phyloP scores from a whole-genome alignment of 2,113 vertebrate species.

The Gambusia affinis region DNA sequence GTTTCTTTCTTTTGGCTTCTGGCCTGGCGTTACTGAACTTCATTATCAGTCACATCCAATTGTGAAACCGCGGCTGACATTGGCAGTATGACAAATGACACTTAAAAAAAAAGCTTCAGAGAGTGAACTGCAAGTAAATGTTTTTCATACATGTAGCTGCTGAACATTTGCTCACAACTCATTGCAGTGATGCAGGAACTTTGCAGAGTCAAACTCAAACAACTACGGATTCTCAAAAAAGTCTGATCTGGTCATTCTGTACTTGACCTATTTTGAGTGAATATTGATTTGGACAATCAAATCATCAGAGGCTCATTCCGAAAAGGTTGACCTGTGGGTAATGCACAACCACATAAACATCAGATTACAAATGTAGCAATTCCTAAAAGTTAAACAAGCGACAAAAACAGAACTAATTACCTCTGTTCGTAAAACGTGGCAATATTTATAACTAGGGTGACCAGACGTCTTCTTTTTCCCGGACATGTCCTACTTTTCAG shows the following conservation, averaged over 20 bases:
- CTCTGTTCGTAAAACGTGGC: too few species aligned
- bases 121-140: conserved; percentile 2
- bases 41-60: conserved; percentile 41
- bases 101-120: conserved; percentile 21
- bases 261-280: conserved; percentile 29
- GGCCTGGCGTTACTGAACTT: conserved; percentile 33
- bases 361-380: conserved; percentile 3
- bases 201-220: not conserved
- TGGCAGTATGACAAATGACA: conserved; percentile 34
- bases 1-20: conserved; percentile 22
- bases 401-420: too few species aligned
- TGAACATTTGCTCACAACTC: conserved; percentile 13
- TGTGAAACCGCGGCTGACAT: conserved; percentile 30
- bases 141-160: conserved; percentile 12
- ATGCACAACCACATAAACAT: conserved; percentile 18
- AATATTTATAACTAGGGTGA: too few species aligned
- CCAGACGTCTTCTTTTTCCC: too few species aligned
- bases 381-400: too few species aligned
- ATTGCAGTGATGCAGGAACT: not conserved
- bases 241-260: conserved; percentile 21
- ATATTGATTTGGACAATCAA: conserved; percentile 37
- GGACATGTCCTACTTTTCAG: too few species aligned
- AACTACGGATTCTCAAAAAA: not conserved
- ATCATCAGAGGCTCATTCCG: conserved; percentile 20
- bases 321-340: not conserved